phyloP scores from a whole-genome alignment of 1,140 invertebrate genomes.

The Monochamus saltuarius region DNA sequence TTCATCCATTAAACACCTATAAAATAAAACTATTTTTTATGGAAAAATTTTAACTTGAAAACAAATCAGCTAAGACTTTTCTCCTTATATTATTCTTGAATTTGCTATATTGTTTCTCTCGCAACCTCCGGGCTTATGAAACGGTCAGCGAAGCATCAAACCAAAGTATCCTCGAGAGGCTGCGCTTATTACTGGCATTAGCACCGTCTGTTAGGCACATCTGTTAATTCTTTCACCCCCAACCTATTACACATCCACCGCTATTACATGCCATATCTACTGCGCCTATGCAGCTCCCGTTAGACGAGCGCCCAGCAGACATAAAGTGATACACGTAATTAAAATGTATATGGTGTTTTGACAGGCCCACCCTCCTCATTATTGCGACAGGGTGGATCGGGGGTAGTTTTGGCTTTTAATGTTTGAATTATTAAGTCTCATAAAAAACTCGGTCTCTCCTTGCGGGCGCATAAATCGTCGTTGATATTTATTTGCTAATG shows the following conservation, averaged over 20 bases:
- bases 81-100: too few relatives aligned
- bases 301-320: slow-evolving; percentile 20
- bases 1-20: too few relatives aligned
- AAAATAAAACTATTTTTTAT: too few relatives aligned
- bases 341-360: slow-evolving; percentile 48
- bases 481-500: too few relatives aligned
- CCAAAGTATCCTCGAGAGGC: slow-evolving; percentile 41
- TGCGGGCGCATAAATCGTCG: too few relatives aligned
- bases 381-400: slow-evolving; percentile 29
- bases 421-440: slow-evolving; percentile 31
- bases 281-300: not conserved
- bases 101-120: too few relatives aligned
- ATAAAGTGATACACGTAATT: slow-evolving; percentile 44
- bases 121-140: slow-evolving; percentile 4
- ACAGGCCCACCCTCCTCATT: slow-evolving; percentile 34
- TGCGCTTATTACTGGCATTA: slow-evolving; percentile 45
- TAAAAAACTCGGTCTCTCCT: slow-evolving; percentile 8
- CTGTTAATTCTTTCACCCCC: slow-evolving; percentile 52
- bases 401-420: slow-evolving; percentile 16
- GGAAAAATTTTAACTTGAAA: too few relatives aligned
- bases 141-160: slow-evolving; percentile 38
- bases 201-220: slow-evolving; percentile 50
- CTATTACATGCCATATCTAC: slow-evolving; percentile 25
- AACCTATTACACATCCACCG: slow-evolving; percentile 16
- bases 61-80: too few relatives aligned